Evolutionary conservation across 2,888 invertebrate species (phyloP), one percentile per base, ranked within the genome.

Genomic region (Clanis bilineata): DNA sequence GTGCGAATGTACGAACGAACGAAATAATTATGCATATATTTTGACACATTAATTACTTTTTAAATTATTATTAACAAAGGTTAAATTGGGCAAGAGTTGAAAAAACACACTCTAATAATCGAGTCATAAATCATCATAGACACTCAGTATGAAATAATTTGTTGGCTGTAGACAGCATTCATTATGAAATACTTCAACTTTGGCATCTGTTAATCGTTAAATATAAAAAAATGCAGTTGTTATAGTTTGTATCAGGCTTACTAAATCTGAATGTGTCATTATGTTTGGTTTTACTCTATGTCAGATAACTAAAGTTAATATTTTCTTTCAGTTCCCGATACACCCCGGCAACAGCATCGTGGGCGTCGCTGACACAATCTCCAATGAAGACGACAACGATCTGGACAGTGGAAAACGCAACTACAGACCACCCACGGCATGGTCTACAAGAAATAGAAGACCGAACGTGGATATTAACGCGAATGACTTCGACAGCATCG

Each of bases 391-490:
- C 63, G 86, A 89, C 65, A 86, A 90, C 57, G 85, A 84, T 15
- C 68, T 90, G 4, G 90, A 88, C 63, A 83, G 85, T 41, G 92
- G 84, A 59, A 92, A 93, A 67, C 82, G 85, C 22, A 88, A 85
- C 63, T 93, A 93, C 71, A 83, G 92, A 25, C 88, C 93, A 0
- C 94, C 94, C 0, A 86, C 90, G 6, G 91, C 91, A 60, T 94
- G 94, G 94, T 93, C 93, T 0, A 93, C 93, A 0, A 87, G 92
- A 57, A 76, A 59, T 7, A 43, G 63, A 54, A 57, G 58, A 44
- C 66, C 72, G 2, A 68, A 58, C 43, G 59, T 62, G n/a, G 68
- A 56, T 25, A 59, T 62, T 10, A 58, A 63, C 12, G 58, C 64
- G 21, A 66, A 47, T n/a, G 68, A 76, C 36, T 63, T 69, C 10